A percentile compares a stretch with the other conserved stretches of the same genome.
Evolutionary conservation across 1,140 invertebrate genomes (phyloP).

Genomic region (Drosophila serrata): DNA sequence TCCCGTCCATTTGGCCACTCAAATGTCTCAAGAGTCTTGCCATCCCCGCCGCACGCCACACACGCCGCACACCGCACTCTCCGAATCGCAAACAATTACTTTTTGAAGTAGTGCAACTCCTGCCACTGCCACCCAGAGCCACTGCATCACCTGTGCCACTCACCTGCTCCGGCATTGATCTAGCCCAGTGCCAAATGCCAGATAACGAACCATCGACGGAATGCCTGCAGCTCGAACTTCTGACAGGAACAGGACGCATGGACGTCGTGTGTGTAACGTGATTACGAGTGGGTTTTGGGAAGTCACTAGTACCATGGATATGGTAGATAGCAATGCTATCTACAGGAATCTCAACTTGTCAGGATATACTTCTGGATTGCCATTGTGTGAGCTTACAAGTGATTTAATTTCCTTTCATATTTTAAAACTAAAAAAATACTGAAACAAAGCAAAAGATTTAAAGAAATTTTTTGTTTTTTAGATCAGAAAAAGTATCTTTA

Average conservation of each 20-base stretch:
- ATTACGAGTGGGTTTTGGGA: conserved; percentile 27
- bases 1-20: conserved; percentile 58
- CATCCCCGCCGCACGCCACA: conserved; percentile 44
- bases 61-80: conserved; percentile 58
- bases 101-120: conserved; percentile 71
- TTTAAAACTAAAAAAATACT: not conserved
- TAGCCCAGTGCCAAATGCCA: conserved; percentile 62
- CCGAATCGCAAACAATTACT: conserved; percentile 83
- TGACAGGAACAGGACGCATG: conserved; percentile 42
- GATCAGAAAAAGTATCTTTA: not conserved
- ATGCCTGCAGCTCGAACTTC: conserved; percentile 60
- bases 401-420: not conserved
- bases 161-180: conserved; percentile 73
- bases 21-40: conserved; percentile 79
- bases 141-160: conserved; percentile 47
- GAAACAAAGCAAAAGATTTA: not conserved
- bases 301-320: conserved; percentile 4
- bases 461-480: not conserved
- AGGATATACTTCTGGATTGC: not conserved
- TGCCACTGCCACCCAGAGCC: conserved; percentile 12
- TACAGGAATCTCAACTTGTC: conserved; percentile 7
- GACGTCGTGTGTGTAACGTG: conserved; percentile 44
- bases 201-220: conserved; percentile 65
- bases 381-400: not conserved
- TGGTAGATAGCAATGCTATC: not conserved